Percentiles rank a stretch among this genome's conserved stretches.
phyloP scores from a whole-genome alignment of 2,797 vertebrate genomes.

The Etheostoma perlongum region DNA sequence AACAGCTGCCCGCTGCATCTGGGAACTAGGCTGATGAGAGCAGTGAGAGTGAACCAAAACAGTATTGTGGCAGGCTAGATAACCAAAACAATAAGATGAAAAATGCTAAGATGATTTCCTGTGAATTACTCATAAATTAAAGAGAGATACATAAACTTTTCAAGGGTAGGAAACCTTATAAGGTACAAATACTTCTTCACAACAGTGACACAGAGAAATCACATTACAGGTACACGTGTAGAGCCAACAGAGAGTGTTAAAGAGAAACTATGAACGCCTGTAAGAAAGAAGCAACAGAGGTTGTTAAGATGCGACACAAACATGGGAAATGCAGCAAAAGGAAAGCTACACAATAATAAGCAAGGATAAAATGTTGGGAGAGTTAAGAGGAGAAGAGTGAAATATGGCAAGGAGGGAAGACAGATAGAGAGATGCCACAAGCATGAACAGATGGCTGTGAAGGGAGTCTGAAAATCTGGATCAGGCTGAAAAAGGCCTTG shows the following conservation, averaged over 20 bases:
- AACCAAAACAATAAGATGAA: background rate
- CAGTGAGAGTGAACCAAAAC: background rate
- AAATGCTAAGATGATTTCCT: background rate
- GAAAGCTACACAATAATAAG: slow-evolving; percentile 32
- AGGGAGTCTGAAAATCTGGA: slow-evolving; percentile 75
- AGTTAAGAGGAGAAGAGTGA: slow-evolving; percentile 60
- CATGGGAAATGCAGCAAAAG: slow-evolving; percentile 16
- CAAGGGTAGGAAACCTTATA: background rate
- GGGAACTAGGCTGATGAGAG: background rate
- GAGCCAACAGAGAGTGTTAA: slow-evolving; percentile 11
- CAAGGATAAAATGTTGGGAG: slow-evolving; percentile 41
- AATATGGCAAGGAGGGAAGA: slow-evolving; percentile 64
- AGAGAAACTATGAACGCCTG: slow-evolving; percentile 1
- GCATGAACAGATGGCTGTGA: slow-evolving; percentile 78
- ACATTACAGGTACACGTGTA: background rate
- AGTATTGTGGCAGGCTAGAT: background rate
- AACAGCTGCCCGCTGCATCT: background rate
- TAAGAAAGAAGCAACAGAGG: slow-evolving; percentile 18
- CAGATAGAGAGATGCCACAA: slow-evolving; percentile 68
- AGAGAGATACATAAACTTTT: background rate
- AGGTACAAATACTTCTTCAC: background rate
- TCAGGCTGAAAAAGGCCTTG: slow-evolving; percentile 79
- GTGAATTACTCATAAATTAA: slow-evolving; percentile 1
- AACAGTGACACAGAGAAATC: slow-evolving; percentile 4
- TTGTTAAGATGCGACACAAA: slow-evolving; percentile 38